Evolutionary conservation across 2,113 vertebrate genomes (phyloP).

Genomic region (Sebastes schlegelii): DNA sequence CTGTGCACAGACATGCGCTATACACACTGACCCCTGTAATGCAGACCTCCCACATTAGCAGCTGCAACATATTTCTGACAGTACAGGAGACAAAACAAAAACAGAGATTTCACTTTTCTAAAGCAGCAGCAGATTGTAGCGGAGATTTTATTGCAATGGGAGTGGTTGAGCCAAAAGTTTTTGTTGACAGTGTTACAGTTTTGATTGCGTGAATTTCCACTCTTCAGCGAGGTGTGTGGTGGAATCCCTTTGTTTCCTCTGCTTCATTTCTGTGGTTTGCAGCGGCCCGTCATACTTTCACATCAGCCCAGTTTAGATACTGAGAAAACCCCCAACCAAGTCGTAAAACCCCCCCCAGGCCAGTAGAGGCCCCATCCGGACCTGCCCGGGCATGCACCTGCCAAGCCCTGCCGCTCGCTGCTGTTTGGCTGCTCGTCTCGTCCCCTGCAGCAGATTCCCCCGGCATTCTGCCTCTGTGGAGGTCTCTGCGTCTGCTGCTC

Average conservation of each 20-base stretch:
- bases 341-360: slow-evolving; percentile 60
- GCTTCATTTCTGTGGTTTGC: slow-evolving; percentile 74
- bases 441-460: slow-evolving; percentile 82
- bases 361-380: slow-evolving; percentile 76
- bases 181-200: slow-evolving; percentile 47
- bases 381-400: slow-evolving; percentile 83
- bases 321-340: slow-evolving; percentile 70
- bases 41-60: slow-evolving; percentile 49
- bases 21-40: slow-evolving; percentile 45
- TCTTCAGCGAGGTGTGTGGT: slow-evolving; percentile 60
- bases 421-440: slow-evolving; percentile 60
- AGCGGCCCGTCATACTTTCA: slow-evolving; percentile 73
- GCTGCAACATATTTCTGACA: slow-evolving; percentile 35
- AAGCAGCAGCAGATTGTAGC: not conserved
- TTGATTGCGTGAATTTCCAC: slow-evolving; percentile 62
- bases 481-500: slow-evolving; percentile 74
- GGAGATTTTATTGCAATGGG: slow-evolving; percentile 14
- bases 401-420: slow-evolving; percentile 75
- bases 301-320: slow-evolving; percentile 64
- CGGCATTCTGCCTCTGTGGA: slow-evolving; percentile 76
- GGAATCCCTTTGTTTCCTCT: slow-evolving; percentile 78
- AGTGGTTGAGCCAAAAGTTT: slow-evolving; percentile 40
- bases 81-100: slow-evolving; percentile 28
- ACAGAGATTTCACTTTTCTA: not conserved
- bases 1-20: slow-evolving; percentile 45